Base-by-base conservation (phyloP, 2,113 vertebrate species). In the Myocastor coypus region DNA sequence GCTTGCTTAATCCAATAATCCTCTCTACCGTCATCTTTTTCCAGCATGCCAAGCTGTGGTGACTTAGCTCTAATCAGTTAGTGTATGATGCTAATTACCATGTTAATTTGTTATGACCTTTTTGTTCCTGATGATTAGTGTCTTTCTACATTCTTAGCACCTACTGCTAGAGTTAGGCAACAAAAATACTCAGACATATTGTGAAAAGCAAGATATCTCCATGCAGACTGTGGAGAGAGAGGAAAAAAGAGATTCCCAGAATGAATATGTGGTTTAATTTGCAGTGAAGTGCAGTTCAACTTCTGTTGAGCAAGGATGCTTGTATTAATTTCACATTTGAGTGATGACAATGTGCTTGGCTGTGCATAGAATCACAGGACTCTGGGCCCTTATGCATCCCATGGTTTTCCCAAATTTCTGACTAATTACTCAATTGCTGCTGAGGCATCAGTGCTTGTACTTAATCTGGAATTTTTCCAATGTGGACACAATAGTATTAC, bases 301-400 rank as follows among this genome's bases (percentile, higher is more conserved):
- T 89, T 93, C 75, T 94, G 50, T 80, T 73, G 90, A 95, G 93
- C 87, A 93, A 84, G 81, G 61, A 88, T 73, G 52, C 34, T 96
- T 59, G 30, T 63, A 37, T 61, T 92, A 88, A 75, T 94, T 93
- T 96, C 75, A 89, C 59, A 69, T 94, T 52, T 90, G 89, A 97
- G 96, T 93, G 94, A 96, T 92, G 95, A 96, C 86, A 97, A 46
- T 1, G 17, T 69, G 37, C 64, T 89, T 89, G 69, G 89, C 77
- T 89, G 83, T 37, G 40, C 37, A 26, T 37, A 73, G 69, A 95
- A 83, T 84, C 83, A 92, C 57, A 82, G 42, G 83, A 93, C 14
- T 14, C 8, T 1, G 84, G 87, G 42, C 61, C 89, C 90, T 97
- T 13, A 40, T 5, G 19, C 81, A 83, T 83, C 84, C 96, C 55